Base-by-base conservation (phyloP, 2,797 vertebrate genomes). In the Meda fulgida region DNA sequence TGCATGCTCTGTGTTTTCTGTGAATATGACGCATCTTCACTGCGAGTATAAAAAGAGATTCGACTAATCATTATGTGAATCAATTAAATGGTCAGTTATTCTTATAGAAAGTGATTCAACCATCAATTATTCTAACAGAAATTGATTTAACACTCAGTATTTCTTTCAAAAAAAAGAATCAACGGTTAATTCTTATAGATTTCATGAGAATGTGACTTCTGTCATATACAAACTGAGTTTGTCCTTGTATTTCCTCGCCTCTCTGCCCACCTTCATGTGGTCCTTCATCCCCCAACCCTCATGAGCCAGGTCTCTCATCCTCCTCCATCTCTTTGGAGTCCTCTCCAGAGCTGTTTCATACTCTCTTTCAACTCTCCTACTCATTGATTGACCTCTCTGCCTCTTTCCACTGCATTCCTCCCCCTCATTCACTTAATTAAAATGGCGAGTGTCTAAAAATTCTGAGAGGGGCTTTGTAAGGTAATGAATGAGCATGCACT, bases 361-460 rank as follows among this genome's bases (percentile, higher is more conserved):
- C 81, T 81, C 65, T 86, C 78, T 80, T 55, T 80, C 29, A 79
- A 73, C 77, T 73, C 78, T 67, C 69, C 75, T 48, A 53, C 51
- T 71, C 84, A 87, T 78, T 72, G 86, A 87, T 70, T 84, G 83
- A 84, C 60, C 85, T 65, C 60, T 85, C 83, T 76, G 70, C 79
- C 77, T 75, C 85, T 81, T 75, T 66, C 81, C 70, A 81, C 84
- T 63, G 53, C 84, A 85, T 84, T 83, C 84, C 82, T 80, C 85
- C 85, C 80, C 76, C 82, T 84, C 84, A 78, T 73, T 84, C 84
- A 46, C 58, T 84, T 76, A 87, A 73, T 81, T 84, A 84, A 87
- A 84, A 48, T 7, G 40, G 60, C 5, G 7, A 70, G 69, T 63
- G 58, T 66, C 70, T 63, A 63, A 73, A 83, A 78, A 84, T 84